Percentiles rank a stretch among this genome's conserved stretches.
Evolutionary conservation across 2,888 invertebrate genomes (phyloP).

Genomic region (Patella caerulea): DNA sequence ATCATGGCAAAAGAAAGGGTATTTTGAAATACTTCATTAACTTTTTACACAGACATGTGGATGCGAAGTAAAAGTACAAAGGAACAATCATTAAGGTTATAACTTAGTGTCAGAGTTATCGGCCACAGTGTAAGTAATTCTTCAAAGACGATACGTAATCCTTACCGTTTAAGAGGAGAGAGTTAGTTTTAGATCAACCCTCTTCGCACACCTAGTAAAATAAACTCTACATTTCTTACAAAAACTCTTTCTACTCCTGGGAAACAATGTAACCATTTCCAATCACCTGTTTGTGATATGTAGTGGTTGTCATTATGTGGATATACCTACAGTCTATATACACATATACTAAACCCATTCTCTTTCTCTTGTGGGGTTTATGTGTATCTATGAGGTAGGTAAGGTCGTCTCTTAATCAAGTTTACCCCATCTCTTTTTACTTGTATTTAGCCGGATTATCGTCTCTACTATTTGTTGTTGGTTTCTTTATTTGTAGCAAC

Average conservation of each 20-base stretch:
- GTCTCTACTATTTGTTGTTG: slow-evolving; percentile 2
- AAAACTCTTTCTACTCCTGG: background rate
- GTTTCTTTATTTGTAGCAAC: slow-evolving; percentile 9
- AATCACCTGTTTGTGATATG: slow-evolving; percentile 6
- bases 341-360: background rate
- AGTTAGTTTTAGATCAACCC: background rate
- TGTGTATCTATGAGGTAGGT: background rate
- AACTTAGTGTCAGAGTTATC: background rate
- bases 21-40: slow-evolving; percentile 9
- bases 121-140: slow-evolving; percentile 1
- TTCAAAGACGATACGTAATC: background rate
- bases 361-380: background rate
- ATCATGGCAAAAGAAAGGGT: background rate
- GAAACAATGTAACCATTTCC: slow-evolving; percentile 3
- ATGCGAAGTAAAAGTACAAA: slow-evolving; percentile 4
- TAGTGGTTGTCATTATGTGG: background rate
- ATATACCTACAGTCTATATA: no score
- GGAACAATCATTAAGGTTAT: background rate
- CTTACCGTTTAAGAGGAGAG: slow-evolving; percentile 2
- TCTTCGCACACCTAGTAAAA: slow-evolving; percentile 5
- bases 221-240: background rate
- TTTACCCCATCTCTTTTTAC: slow-evolving; percentile 7
- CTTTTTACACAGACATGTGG: background rate
- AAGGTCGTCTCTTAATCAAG: background rate
- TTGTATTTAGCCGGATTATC: background rate